Evolutionary conservation across 1,140 invertebrate species (phyloP).

Genomic region (Hyles euphorbiae): DNA sequence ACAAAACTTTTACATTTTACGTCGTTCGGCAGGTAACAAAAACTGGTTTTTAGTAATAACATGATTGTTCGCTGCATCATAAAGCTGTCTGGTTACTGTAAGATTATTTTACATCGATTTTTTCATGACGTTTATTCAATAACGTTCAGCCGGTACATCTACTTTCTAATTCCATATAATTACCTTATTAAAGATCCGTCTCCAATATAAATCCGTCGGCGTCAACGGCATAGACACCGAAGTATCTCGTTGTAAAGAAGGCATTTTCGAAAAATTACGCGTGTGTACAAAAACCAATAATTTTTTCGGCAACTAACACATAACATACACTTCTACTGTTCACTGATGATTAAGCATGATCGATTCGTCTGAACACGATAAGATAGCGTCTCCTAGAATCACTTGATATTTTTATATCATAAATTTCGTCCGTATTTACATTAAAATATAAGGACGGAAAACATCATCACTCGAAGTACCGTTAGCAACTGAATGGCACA

Average conservation of each 20-base stretch:
- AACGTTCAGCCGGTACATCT: neutral
- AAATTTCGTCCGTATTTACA: constrained; percentile 15
- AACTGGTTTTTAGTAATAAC: too few species aligned
- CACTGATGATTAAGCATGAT: constrained; percentile 38
- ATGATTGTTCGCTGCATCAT: too few species aligned
- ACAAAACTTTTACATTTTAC: too few species aligned
- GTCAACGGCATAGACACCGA: constrained; percentile 63
- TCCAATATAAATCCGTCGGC: constrained; percentile 66
- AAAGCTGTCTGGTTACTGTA: too few species aligned
- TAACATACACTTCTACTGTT: constrained; percentile 24
- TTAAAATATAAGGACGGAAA: constrained; percentile 9
- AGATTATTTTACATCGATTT: too few species aligned
- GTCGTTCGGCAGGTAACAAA: too few species aligned
- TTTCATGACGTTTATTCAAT: too few species aligned
- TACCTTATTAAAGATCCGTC: constrained; percentile 69
- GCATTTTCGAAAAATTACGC: constrained; percentile 49
- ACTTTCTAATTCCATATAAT: neutral
- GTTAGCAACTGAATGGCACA: constrained; percentile 22
- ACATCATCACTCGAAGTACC: constrained; percentile 14
- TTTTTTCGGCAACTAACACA: constrained; percentile 32
- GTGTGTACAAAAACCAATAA: constrained; percentile 22
- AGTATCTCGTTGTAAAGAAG: constrained; percentile 51
- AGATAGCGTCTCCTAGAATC: constrained; percentile 35
- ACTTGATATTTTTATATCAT: constrained; percentile 13
- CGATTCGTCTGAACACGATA: constrained; percentile 47